Conservation (phyloP, 2,113 vertebrate genomes). For the Galbula dea region DNA sequence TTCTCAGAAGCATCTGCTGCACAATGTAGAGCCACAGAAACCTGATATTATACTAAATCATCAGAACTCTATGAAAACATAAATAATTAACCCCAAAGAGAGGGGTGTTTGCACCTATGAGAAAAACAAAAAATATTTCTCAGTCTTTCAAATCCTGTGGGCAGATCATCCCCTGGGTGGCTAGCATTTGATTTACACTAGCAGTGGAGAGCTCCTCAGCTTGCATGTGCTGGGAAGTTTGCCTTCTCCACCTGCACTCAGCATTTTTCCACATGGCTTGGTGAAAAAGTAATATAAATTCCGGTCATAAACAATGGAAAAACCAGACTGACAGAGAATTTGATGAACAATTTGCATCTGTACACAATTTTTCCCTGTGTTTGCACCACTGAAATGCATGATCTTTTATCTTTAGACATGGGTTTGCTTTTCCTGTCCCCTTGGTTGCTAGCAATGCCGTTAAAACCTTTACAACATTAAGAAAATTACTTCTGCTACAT, state of each 20-base stretch:
- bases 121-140: not conserved
- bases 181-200: not conserved
- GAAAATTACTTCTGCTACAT: slow-evolving; percentile 17
- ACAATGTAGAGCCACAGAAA: not conserved
- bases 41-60: not conserved
- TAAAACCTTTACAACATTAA: slow-evolving; percentile 47
- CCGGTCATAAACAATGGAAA: slow-evolving; percentile 39
- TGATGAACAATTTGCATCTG: not conserved
- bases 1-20: not conserved
- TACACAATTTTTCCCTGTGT: not conserved
- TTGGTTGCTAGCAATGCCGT: not conserved
- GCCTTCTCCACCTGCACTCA: not conserved
- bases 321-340: not conserved
- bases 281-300: not conserved
- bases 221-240: not conserved
- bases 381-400: not conserved
- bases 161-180: not conserved
- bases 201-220: not conserved
- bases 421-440: not conserved
- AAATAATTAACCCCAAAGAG: not conserved
- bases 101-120: not conserved
- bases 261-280: not conserved
- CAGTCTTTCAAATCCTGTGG: not conserved
- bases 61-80: not conserved
- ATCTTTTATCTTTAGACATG: slow-evolving; percentile 32